Percentiles rank a stretch among this genome's conserved stretches.
phyloP scores from a whole-genome alignment of 1,140 invertebrate species.

The Tribolium castaneum region DNA sequence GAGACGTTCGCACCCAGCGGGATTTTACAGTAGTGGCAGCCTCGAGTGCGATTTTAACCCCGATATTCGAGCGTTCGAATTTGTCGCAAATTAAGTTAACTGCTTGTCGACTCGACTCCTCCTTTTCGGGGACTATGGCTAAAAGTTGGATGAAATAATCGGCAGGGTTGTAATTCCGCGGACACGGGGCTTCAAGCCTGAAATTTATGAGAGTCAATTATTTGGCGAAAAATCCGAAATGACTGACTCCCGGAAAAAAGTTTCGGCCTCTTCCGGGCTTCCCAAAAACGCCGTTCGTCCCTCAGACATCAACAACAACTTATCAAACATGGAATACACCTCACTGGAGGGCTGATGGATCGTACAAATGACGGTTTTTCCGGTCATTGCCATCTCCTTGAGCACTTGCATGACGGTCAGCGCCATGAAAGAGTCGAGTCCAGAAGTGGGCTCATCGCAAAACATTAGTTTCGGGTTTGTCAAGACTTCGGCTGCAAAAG shows the following conservation, averaged over 20 bases:
- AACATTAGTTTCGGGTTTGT: slow-evolving; percentile 96
- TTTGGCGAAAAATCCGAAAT: not conserved
- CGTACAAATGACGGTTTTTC: slow-evolving; percentile 93
- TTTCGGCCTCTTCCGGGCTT: slow-evolving; percentile 78
- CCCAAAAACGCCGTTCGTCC: slow-evolving; percentile 93
- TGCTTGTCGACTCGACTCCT: slow-evolving; percentile 78
- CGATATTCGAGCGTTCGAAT: slow-evolving; percentile 73
- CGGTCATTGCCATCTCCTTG: slow-evolving; percentile 81
- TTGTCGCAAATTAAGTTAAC: slow-evolving; percentile 83
- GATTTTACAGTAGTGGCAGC: slow-evolving; percentile 64
- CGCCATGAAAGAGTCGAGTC: slow-evolving; percentile 87
- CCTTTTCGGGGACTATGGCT: slow-evolving; percentile 86
- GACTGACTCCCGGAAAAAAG: slow-evolving; percentile 85
- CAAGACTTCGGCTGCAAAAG: slow-evolving; percentile 95
- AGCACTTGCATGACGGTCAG: slow-evolving; percentile 89
- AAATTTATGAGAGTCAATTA: slow-evolving; percentile 37
- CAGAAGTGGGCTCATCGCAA: slow-evolving; percentile 97
- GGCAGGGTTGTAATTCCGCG: slow-evolving; percentile 93
- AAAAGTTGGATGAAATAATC: slow-evolving; percentile 92
- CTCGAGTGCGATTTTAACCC: slow-evolving; percentile 69
- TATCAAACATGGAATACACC: slow-evolving; percentile 92
- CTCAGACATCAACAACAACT: slow-evolving; percentile 90
- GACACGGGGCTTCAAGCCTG: slow-evolving; percentile 81
- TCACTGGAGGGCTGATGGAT: slow-evolving; percentile 98
- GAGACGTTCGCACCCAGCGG: not conserved